Percentiles rank a stretch among this genome's conserved stretches.
phyloP scores from a whole-genome alignment of 1,140 invertebrate species.

The Sweltsa coloradensis region DNA sequence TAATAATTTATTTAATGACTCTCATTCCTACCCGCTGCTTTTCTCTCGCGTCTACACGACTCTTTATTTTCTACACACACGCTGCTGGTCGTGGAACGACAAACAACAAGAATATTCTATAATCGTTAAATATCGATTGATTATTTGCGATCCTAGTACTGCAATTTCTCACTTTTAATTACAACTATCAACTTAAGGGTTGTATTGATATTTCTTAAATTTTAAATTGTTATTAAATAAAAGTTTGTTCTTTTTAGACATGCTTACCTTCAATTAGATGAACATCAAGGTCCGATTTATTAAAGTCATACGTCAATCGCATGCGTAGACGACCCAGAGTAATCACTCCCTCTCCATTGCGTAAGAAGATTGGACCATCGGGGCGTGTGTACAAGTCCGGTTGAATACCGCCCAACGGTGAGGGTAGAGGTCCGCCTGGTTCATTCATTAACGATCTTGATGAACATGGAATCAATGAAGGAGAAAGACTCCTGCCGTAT shows the following conservation, averaged over 20 bases:
- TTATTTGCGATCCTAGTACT: too few species aligned
- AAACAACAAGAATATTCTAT: too few species aligned
- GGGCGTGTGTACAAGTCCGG: conserved; percentile 69
- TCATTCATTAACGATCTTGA: conserved; percentile 4
- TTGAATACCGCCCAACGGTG: conserved; percentile 70
- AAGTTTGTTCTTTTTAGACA: not conserved
- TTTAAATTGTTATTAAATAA: conserved; percentile 1
- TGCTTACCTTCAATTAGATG: conserved; percentile 72
- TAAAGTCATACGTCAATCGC: conserved; percentile 78
- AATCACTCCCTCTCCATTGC: conserved; percentile 33
- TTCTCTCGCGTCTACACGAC: too few species aligned
- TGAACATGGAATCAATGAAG: conserved; percentile 20
- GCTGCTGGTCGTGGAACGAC: too few species aligned
- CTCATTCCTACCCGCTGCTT: too few species aligned
- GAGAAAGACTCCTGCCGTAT: too few species aligned
- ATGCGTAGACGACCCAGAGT: conserved; percentile 68
- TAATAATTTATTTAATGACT: too few species aligned
- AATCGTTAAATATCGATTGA: too few species aligned
- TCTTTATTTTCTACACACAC: too few species aligned
- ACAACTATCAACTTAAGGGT: too few species aligned
- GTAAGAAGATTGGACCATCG: conserved; percentile 58
- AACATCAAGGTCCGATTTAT: conserved; percentile 74
- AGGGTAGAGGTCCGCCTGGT: conserved; percentile 45
- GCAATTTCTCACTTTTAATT: conserved; percentile 5
- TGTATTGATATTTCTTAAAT: too few species aligned